Conservation (phyloP, 2,797 vertebrate species). For the Spinus olivaceus region DNA sequence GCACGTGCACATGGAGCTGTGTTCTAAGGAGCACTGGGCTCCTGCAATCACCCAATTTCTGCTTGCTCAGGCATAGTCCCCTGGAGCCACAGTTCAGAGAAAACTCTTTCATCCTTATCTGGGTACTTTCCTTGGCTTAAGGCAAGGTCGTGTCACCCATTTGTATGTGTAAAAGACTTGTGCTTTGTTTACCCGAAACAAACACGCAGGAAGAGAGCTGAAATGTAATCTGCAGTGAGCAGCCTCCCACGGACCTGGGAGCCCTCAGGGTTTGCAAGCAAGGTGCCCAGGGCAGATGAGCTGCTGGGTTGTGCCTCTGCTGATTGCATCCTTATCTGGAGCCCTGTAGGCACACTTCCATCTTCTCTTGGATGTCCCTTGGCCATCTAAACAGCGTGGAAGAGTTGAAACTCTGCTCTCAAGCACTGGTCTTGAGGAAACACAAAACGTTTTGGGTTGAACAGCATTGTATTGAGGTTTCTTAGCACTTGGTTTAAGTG, state of each 20-base stretch:
- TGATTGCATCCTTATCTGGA: not conserved
- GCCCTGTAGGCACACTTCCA: not conserved
- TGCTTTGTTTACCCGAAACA: constrained; percentile 34
- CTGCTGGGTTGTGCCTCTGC: not conserved
- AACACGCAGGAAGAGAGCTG: not conserved
- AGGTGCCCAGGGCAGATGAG: not conserved
- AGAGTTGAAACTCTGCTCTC: not conserved
- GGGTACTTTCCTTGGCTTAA: constrained; percentile 11
- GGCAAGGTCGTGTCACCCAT: constrained; percentile 21
- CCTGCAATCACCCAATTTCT: not conserved
- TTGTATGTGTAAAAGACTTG: not conserved
- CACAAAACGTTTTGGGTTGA: not conserved
- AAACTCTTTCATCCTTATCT: constrained; percentile 31
- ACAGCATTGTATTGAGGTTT: not conserved
- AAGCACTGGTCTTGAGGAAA: not conserved
- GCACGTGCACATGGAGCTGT: accelerated
- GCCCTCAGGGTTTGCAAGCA: accelerated
- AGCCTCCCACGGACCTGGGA: not conserved
- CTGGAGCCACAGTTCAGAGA: not conserved
- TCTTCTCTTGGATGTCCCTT: not conserved
- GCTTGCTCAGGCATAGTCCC: not conserved
- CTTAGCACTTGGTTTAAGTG: not conserved
- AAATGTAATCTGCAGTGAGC: not conserved
- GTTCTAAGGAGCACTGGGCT: accelerated
- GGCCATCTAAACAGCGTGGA: not conserved